phyloP scores from a whole-genome alignment of 2,113 vertebrate species.

The human (Homo sapiens) region GRCh38 chr17:70505001-70505500 shows the following conservation, averaged over 20 bases:
- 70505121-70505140: not conserved
- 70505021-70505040: not conserved
- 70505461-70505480: fast-evolving
- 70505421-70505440: not conserved
- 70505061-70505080: not conserved
- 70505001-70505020: not conserved
- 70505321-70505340: not conserved
- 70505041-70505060: not conserved
- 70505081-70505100: not conserved
- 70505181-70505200: not conserved
- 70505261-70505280: not conserved
- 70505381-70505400: not conserved
- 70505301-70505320: not conserved
- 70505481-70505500: not conserved
- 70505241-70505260: not conserved
- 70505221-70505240: not conserved
- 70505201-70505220: not conserved
- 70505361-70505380: not conserved
- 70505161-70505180: constrained; percentile 15
- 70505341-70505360: not conserved
- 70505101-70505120: not conserved
- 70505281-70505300: not conserved
- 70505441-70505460: not conserved
- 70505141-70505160: not conserved
- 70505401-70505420: not conserved